These are phyloP conservation scores for Grus americana DNA, from an alignment of 2,113 vertebrate genomes.

Conservation along the genomic window DNA sequence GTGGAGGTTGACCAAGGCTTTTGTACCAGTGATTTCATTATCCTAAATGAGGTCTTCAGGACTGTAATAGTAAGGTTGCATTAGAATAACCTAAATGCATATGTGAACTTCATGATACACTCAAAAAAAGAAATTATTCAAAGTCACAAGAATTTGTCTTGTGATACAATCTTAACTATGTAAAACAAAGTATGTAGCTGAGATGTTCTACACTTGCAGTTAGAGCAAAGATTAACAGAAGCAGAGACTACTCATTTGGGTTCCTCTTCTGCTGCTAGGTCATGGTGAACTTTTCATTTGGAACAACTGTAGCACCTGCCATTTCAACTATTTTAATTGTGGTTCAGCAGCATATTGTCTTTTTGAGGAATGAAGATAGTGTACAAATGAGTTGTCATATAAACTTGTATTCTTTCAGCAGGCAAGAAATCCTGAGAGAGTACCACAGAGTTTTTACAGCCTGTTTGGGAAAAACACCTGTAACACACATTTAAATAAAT, in stretches of 20 bases:
- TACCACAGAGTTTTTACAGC: neutral
- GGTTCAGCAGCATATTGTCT: neutral
- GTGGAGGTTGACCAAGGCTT: neutral
- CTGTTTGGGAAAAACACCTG: neutral
- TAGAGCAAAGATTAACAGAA: neutral
- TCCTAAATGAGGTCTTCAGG: neutral
- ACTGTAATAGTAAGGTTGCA: neutral
- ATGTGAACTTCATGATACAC: neutral
- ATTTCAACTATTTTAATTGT: neutral
- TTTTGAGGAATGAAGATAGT: neutral
- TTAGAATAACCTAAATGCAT: neutral
- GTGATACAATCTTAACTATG: neutral
- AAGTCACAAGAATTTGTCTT: neutral
- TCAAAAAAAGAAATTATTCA: neutral
- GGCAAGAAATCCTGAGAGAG: neutral
- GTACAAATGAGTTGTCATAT: neutral
- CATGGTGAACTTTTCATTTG: neutral
- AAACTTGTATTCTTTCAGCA: neutral
- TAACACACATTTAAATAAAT: neutral
- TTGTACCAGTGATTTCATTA: neutral
- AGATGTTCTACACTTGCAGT: neutral
- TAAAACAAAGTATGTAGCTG: neutral
- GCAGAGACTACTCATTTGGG: neutral
- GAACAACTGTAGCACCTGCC: neutral
- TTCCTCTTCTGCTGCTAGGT: neutral